Evolutionary conservation across 2,888 invertebrate genomes (phyloP), one percentile per base, ranked within the genome.

Genomic region (Pyrgus malvae): DNA sequence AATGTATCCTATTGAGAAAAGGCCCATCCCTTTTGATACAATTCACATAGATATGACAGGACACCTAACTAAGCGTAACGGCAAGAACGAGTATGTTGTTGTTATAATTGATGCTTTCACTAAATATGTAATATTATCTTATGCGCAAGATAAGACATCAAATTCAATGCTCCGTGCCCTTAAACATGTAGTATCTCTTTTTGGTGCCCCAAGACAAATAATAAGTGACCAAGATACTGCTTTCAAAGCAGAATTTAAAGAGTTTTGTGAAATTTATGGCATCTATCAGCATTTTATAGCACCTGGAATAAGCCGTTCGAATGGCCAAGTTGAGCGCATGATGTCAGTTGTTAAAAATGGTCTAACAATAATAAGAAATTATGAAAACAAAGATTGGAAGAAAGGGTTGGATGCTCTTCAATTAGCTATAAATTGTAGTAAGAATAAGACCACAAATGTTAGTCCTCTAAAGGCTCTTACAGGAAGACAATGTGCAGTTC

Each of bases 41-140:
- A 33, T 33, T 14, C 33, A 68, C 29, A 66, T 67, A 59, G 67
- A 68, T 23, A 61, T 67, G 1, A 64, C 67, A 0, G 66, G 64
- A 7, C 11, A 14, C 4, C 33, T 33, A 4, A 33, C 11, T 14
- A 12, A 14, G 7, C 2, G 33, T 2, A 7, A 14, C 33, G 9
- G n/a, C 8, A 11, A 33, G 7, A 4, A 33, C 2, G 33, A 33
- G 2, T 33, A 33, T 33, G 33, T 33, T 2, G 11, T 33, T 1
- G 33, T 33, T 0, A 8, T n/a, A 2, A 33, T 33, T 3, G 33
- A 33, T 3, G 33, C 33, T 2, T 33, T 7, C 14, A 33, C 33
- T 2, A 33, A 33, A 8, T 33, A 2, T 14, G 33, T 33, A 4
- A 33, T 6, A 1, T 12, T 33, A 14, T 1, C 11, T 0, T 14